These are phyloP conservation scores for Clarias batrachus DNA, from an alignment of 2,113 vertebrate species.

Conservation along the genomic window DNA sequence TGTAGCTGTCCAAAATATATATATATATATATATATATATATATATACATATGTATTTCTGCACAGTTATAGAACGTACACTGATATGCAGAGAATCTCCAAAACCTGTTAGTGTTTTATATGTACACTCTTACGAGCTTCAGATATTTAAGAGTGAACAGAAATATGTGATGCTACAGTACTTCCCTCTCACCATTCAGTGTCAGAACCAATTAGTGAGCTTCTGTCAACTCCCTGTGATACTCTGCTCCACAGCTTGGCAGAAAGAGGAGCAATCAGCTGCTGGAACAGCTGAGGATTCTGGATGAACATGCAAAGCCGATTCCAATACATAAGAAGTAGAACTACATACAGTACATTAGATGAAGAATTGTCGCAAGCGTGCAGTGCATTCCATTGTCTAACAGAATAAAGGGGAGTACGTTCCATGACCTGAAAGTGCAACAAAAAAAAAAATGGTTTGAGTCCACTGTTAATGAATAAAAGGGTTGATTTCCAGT, in stretches of 20 bases:
- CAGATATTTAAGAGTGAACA: constrained; percentile 41
- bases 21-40: background rate
- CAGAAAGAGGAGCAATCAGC: constrained; percentile 29
- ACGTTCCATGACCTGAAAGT: background rate
- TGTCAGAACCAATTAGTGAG: constrained; percentile 68
- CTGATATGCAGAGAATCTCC: background rate
- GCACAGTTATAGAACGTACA: background rate
- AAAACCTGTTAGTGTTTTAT: background rate
- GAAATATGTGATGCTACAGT: constrained; percentile 45
- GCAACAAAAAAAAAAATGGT: background rate
- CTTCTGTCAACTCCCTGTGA: constrained; percentile 51
- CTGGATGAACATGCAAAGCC: constrained; percentile 27
- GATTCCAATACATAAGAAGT: constrained; percentile 15
- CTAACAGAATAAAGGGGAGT: background rate
- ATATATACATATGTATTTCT: background rate
- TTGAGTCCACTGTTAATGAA: background rate
- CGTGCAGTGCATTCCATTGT: background rate
- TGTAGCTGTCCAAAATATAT: constrained; percentile 56
- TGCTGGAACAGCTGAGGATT: constrained; percentile 38
- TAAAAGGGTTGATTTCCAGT: background rate
- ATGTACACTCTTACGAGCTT: constrained; percentile 6
- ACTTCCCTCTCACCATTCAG: constrained; percentile 60
- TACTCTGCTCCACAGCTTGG: constrained; percentile 46
- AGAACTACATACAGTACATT: constrained; percentile 40
- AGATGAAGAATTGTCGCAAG: background rate